phyloP scores from a whole-genome alignment of 2,888 invertebrate genomes.

The Rosalia funebris region DNA sequence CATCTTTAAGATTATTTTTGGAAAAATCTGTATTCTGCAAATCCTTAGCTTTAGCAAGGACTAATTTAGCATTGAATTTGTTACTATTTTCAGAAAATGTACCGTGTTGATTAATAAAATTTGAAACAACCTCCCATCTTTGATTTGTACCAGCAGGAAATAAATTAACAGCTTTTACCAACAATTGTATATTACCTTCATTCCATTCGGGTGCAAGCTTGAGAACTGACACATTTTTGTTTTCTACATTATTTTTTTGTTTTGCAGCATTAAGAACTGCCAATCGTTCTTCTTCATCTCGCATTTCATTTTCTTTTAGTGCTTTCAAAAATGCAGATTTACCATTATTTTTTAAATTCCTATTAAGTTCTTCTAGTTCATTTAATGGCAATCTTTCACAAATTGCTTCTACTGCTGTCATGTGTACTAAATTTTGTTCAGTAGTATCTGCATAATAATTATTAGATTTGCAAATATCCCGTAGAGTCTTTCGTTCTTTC shows the following conservation, averaged over 20 bases:
- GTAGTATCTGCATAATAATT: constrained; percentile 82
- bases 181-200: constrained; percentile 83
- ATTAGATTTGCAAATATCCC: constrained; percentile 82
- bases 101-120: constrained; percentile 92
- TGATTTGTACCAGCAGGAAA: constrained; percentile 97
- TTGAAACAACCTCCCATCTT: constrained; percentile 86
- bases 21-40: constrained; percentile 90
- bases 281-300: constrained; percentile 80
- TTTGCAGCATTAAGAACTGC: constrained; percentile 68
- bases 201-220: constrained; percentile 78
- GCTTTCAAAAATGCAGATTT: constrained; percentile 74
- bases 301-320: constrained; percentile 77
- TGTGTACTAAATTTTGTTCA: constrained; percentile 79
- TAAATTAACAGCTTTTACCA: constrained; percentile 96
- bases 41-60: constrained; percentile 94
- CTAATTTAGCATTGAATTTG: constrained; percentile 86
- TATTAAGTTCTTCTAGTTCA: constrained; percentile 82
- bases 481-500: constrained; percentile 83
- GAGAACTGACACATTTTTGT: constrained; percentile 64
- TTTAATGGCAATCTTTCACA: constrained; percentile 81
- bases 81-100: constrained; percentile 69
- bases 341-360: constrained; percentile 73
- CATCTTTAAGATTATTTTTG: constrained; percentile 84
- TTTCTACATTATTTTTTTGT: constrained; percentile 61
- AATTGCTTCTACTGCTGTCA: constrained; percentile 92